A percentile compares a stretch with the other conserved stretches of the same genome.
phyloP scores from a whole-genome alignment of 2,888 invertebrate species.

The Nephrocerus scutellatus region DNA sequence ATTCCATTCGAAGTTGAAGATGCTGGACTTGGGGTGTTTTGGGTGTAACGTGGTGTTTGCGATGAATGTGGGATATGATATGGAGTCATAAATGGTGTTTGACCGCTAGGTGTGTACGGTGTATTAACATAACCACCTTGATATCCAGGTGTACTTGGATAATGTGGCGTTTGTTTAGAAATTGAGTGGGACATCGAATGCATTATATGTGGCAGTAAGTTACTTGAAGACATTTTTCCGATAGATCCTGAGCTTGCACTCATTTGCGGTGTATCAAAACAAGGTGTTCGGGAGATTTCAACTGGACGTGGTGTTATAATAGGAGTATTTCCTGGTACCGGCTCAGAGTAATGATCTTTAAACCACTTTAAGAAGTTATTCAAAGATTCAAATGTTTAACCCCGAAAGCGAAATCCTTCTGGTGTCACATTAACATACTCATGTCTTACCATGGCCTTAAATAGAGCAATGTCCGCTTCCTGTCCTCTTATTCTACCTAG shows the following conservation, averaged over 20 bases:
- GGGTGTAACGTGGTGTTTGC: constrained; percentile 59
- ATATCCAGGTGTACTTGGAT: constrained; percentile 67
- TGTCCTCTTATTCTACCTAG: too few relatives aligned
- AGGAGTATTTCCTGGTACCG: constrained; percentile 68
- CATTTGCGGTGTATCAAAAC: constrained; percentile 32
- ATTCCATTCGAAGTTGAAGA: constrained; percentile 46
- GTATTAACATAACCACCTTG: constrained; percentile 67
- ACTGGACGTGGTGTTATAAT: constrained; percentile 59
- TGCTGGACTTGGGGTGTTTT: constrained; percentile 44
- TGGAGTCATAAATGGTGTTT: constrained; percentile 91
- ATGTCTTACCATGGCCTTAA: constrained; percentile 74
- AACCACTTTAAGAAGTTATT: constrained; percentile 84
- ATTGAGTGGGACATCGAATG: constrained; percentile 66
- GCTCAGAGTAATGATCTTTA: constrained; percentile 94
- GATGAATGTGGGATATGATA: constrained; percentile 66
- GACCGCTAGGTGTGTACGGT: constrained; percentile 86
- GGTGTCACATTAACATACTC: constrained; percentile 89
- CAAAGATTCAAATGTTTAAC: constrained; percentile 74
- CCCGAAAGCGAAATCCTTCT: constrained; percentile 87
- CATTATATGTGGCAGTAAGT: too few relatives aligned
- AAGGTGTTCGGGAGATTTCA: constrained; percentile 26
- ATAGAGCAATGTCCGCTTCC: too few relatives aligned
- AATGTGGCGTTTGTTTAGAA: constrained; percentile 62
- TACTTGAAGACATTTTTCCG: constrained; percentile 65
- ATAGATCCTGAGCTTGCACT: constrained; percentile 54